phyloP scores from a whole-genome alignment of 1,140 invertebrate species.

The Drosophila punjabiensis region DNA sequence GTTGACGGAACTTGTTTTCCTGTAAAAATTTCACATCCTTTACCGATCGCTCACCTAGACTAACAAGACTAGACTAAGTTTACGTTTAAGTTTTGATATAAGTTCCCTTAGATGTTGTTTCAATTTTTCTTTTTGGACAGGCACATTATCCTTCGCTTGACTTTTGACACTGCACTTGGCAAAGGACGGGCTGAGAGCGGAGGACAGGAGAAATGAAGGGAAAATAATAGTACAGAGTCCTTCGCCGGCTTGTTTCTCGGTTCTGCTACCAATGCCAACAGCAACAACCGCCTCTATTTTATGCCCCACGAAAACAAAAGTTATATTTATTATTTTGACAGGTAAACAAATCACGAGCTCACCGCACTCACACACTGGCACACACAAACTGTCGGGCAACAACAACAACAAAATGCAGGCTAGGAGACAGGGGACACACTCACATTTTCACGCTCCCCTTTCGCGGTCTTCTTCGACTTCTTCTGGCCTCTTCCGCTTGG shows the following conservation, averaged over 20 bases:
- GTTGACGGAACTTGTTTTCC: not conserved
- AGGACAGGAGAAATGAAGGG: constrained; percentile 21
- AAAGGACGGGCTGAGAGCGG: not conserved
- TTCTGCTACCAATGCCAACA: constrained; percentile 66
- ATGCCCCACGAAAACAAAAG: constrained; percentile 79
- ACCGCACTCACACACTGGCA: constrained; percentile 53
- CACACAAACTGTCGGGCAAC: constrained; percentile 13
- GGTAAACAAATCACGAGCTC: constrained; percentile 79
- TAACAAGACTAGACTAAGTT: constrained; percentile 2
- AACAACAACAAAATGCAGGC: constrained; percentile 31
- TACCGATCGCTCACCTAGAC: not conserved
- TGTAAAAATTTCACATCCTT: not conserved
- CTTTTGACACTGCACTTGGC: constrained; percentile 73
- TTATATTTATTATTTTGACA: constrained; percentile 85
- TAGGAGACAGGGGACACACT: constrained; percentile 49
- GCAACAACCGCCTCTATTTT: constrained; percentile 69
- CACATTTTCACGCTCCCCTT: constrained; percentile 56
- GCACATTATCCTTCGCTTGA: constrained; percentile 63
- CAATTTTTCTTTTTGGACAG: constrained; percentile 58
- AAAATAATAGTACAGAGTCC: constrained; percentile 26
- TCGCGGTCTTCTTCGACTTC: constrained; percentile 28
- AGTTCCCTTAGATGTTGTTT: constrained; percentile 13
- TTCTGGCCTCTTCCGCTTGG: constrained; percentile 26
- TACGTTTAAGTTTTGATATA: constrained; percentile 9
- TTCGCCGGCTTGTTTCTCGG: constrained; percentile 47